Evolutionary conservation across 2,113 vertebrate species (phyloP), one percentile per base, ranked within the genome.

Genomic region (Engraulis encrasicolus): DNA sequence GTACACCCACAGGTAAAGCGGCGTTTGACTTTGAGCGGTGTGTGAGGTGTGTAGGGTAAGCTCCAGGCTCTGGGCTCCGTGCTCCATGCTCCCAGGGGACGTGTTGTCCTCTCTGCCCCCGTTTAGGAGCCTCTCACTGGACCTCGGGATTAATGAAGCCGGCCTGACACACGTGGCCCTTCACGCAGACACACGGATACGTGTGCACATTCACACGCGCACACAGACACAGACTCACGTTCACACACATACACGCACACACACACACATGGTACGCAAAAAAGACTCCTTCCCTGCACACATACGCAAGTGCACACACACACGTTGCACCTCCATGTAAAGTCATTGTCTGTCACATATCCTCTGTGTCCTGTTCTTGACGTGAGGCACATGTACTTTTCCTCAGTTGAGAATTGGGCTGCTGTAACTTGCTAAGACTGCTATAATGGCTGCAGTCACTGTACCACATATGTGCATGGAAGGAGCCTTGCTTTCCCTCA

Each of bases 1-100:
- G 4, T 23, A 6, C n/a, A 14, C 58, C 9, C 15, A 14, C 27
- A 81, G 80, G 34, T 38, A 61, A 23, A 50, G 7, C 82, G 20
- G 78, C 23, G 7, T 58, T 83, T 87, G 86, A 87, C 86, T 87
- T 87, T 87, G 71, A 87, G 82, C 79, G 49, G 52, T 84, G 74
- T 27, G 80, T 37, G n/a, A n/a, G 61, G 74, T 27, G 66, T 27
- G 40, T 45, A 82, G 80, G 84, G 52, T 38, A 74, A 81, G 78
- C 20, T 36, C 40, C 45, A 38, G 36, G 23, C n/a, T n/a, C n/a
- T n/a, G n/a, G n/a, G n/a, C n/a, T n/a, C n/a, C n/a, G n/a, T n/a
- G n/a, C n/a, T n/a, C n/a, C n/a, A n/a, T n/a, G 81, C 78, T 78
- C 85, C 20, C 85, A 2, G 27, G 82, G 77, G 83, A 54, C n/a